Base-by-base conservation (phyloP, 2,113 vertebrate genomes). In the Varanus salvator region DNA sequence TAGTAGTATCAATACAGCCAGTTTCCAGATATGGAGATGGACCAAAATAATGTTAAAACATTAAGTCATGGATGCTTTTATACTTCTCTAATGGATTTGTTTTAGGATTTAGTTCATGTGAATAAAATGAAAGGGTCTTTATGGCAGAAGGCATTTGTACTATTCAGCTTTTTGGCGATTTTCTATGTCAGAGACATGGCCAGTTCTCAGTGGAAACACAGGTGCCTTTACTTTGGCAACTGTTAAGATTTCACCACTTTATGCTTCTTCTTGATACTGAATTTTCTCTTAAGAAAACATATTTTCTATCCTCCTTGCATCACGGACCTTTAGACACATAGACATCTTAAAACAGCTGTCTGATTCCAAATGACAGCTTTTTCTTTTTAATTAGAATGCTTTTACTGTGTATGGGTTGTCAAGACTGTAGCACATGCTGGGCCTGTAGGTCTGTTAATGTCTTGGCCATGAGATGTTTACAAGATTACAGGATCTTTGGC, bases 351-450 rank as follows among this genome's bases (percentile, higher is more conserved):
- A 68, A 14, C 6, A 2, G 12, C 72, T 14, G 3, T 80, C 15
- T 69, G 44, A 50, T 80, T 80, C 77, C 34, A 52, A 80, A 69
- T 80, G 84, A 54, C 44, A 69, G 44, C 29, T 29, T 60, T 44
- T 60, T 25, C 15, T 25, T 76, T 75, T 89, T 72, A 60, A 89
- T 82, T 89, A 25, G 81, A 77, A 38, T 74, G 44, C 14, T 80
- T 54, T 81, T 50, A 71, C 31, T 78, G 38, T 48, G 29, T 66
- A 44, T 78, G 38, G n/a, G 29, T 60, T 76, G 52, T 34, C n/a
- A 38, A 75, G 54, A 19, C 74, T 48, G 17, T n/a, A 60, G 15
- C 23, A 66, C 14, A 76, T 78, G 25, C 25, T 87, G 34, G 12
- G 34, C 60, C 86, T 50, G 57, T 78, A 75, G 57, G 27, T 48